Base-by-base conservation (phyloP, 2,888 invertebrate species). In the Mythimna vitellina region DNA sequence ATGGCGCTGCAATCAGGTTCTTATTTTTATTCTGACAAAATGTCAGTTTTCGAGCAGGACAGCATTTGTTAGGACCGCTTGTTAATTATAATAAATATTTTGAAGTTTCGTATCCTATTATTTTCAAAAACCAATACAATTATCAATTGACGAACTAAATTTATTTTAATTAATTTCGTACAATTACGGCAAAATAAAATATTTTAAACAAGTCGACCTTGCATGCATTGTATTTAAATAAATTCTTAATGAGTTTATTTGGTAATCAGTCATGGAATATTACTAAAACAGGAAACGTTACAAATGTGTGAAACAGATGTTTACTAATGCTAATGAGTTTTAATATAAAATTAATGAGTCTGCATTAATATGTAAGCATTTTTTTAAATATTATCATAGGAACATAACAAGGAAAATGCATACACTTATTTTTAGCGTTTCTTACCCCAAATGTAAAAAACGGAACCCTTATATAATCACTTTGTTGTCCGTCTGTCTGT, bases 261-360 rank as follows among this genome's bases (percentile, higher is more conserved):
- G 46, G 76, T 78, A 72, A 87, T 86, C 74, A 84, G 84, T 86
- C 83, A 85, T 76, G 64, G 64, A 58, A 46, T 53, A 60, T 57
- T 66, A 65, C 42, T 62, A 8, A 51, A 73, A 61, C 80, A 80
- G 80, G 83, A 82, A 82, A 70, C 67, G 32, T 25, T 17, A 53
- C 56, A 66, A 82, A 89, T 77, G 84, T 89, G 89, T 85, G 77
- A 73, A 80, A 69, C 89, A 89, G 84, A 89, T 89, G 89, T 83
- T 79, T 57, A 53, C 7, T 56, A 56, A 56, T 61, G 60, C n/a
- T 79, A 82, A 82, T 76, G 62, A 82, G 58, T 61, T 67, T 64
- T 22, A 54, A 35, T 62, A 17, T 14, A 51, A 51, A 71, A 62
- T 17, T 29, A 61, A 53, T 60, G 3, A 35, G 35, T 9, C 35